Conservation (phyloP, 2,113 vertebrate genomes). For the Rafetus swinhoei region DNA sequence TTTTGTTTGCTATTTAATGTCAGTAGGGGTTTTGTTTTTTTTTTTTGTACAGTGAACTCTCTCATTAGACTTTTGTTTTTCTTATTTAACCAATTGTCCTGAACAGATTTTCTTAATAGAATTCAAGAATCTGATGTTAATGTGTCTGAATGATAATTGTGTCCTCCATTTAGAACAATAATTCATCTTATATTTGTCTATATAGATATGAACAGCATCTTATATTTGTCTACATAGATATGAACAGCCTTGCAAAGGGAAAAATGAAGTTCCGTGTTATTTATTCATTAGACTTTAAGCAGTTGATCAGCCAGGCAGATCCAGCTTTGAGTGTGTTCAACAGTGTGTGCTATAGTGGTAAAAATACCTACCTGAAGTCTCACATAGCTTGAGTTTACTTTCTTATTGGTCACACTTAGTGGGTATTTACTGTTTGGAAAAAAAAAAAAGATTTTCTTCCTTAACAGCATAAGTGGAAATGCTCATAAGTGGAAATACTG, state of each 20-base stretch:
- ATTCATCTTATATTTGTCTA: not conserved
- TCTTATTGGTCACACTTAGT: not conserved
- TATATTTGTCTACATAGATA: too few relatives aligned
- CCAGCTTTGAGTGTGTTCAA: not conserved
- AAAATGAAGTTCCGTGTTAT: not conserved
- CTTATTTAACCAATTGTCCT: not conserved
- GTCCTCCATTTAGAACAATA: not conserved
- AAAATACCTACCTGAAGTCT: not conserved
- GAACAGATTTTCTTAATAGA: rapidly evolving
- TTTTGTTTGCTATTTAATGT: not conserved
- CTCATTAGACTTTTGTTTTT: not conserved
- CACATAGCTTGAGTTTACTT: not conserved
- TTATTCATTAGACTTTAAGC: not conserved
- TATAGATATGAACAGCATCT: not conserved
- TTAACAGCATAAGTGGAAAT: not conserved
- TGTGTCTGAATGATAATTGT: not conserved
- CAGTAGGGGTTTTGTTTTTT: not conserved
- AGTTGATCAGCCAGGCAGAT: not conserved
- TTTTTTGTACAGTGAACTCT: not conserved
- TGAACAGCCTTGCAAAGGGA: not conserved
- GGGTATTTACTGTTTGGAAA: not conserved
- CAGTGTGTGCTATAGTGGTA: not conserved
- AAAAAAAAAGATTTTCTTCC: not conserved
- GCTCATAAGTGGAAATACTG: not conserved
- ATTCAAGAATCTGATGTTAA: not conserved